phyloP scores from a whole-genome alignment of 2,113 vertebrate species.

The Ceyx cyanopectus region DNA sequence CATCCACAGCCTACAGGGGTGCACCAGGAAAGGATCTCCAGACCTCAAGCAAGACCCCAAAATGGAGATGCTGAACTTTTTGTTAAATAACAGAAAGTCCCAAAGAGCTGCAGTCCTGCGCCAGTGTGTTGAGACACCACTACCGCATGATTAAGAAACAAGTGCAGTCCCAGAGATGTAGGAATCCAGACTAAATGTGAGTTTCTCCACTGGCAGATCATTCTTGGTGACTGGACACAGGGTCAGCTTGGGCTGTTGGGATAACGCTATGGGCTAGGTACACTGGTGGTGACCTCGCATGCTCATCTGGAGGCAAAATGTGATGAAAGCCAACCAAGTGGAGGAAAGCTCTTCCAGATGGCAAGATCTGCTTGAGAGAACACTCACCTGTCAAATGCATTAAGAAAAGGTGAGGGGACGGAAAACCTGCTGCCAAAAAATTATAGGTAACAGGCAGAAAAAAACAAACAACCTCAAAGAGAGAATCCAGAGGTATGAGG shows the following conservation, averaged over 20 bases:
- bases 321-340: background rate
- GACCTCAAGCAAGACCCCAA: background rate
- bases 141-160: background rate
- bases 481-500: background rate
- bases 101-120: background rate
- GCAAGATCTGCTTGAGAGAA: conserved; percentile 1
- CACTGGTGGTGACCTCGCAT: background rate
- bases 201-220: background rate
- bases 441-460: background rate
- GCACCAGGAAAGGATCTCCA: background rate
- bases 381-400: background rate
- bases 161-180: background rate
- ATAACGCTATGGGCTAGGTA: background rate
- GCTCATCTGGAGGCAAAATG: background rate
- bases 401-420: background rate
- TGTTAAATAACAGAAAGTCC: background rate
- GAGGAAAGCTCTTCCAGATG: conserved; percentile 31
- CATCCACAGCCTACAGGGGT: background rate
- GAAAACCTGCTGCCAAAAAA: background rate
- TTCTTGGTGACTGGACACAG: background rate
- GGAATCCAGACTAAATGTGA: background rate
- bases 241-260: background rate
- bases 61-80: background rate
- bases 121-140: background rate
- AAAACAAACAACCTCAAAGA: background rate